Evolutionary conservation across 2,888 invertebrate species (phyloP), one percentile per base, ranked within the genome.

Genomic region (Trissolcus japonicus): DNA sequence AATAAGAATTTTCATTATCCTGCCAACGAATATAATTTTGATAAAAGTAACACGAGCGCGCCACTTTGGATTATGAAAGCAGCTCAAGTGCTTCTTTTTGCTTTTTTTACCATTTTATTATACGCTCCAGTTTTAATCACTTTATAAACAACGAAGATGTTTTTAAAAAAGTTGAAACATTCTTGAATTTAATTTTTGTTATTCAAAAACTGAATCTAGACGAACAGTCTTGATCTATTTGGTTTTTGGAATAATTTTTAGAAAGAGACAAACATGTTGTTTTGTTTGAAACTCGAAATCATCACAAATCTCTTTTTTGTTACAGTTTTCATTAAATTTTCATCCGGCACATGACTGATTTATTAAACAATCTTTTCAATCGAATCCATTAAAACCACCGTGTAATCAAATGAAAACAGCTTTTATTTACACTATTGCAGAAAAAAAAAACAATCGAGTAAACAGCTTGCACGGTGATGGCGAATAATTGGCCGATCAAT

Each of bases 1-100:
- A 72, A 76, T 76, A 76, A 76, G 76, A 76, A 76, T 71, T 71
- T 76, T 76, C 71, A 76, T 76, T 71, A 71, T 71, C 76, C 57
- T 62, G 46, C 69, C 69, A 69, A 69, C 66, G 66, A 76, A 76
- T 71, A 62, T 71, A 76, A 71, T 76, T 76, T 76, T 71, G 76
- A 71, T 71, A 76, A 76, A 76, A 71, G 71, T 76, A 71, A 71
- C 66, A 43, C 66, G 63, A 56, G 62, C 56, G 59, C 62, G 59
- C 55, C 68, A 62, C 62, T 75, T 61, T 50, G 65, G 59, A 71
- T 72, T 71, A 71, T 50, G 46, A 74, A 69, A 60, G 63, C 53
- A 69, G 80, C 78, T 75, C 74, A 53, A 67, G 74, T 57, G 59
- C 19, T 1, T 43, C 54, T 59, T 73, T 41, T 59, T 14, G 21